Percentiles rank a stretch among this genome's conserved stretches.
phyloP scores from a whole-genome alignment of 2,113 vertebrate genomes.

The Poicephalus gulielmi region DNA sequence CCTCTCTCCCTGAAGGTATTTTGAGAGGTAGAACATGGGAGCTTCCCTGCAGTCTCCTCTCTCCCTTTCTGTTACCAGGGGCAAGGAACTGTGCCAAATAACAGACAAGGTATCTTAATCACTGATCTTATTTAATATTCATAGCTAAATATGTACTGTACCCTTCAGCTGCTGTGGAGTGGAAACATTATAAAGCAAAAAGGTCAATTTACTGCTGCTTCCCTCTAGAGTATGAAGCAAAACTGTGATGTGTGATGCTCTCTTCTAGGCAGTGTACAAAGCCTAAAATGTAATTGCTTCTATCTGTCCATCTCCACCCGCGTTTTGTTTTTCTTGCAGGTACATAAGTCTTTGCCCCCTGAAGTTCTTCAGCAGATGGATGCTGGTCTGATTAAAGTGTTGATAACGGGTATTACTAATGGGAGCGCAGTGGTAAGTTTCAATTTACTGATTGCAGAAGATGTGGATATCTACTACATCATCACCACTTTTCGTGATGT shows the following conservation, averaged over 20 bases:
- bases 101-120: background rate
- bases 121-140: background rate
- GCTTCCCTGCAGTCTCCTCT: background rate
- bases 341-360: slow-evolving; percentile 63
- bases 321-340: slow-evolving; percentile 61
- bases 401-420: slow-evolving; percentile 63
- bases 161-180: background rate
- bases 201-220: background rate
- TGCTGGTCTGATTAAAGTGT: slow-evolving; percentile 67
- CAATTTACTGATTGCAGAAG: slow-evolving; percentile 63
- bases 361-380: slow-evolving; percentile 68
- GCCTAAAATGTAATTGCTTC: background rate
- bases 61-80: background rate
- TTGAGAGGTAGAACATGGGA: background rate
- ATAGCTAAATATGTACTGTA: background rate
- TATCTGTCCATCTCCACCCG: background rate
- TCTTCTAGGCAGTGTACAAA: background rate
- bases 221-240: background rate
- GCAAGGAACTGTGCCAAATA: background rate
- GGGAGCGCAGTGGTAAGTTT: slow-evolving; percentile 82
- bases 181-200: background rate
- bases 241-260: background rate
- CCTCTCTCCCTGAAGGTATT: background rate
- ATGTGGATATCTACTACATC: slow-evolving; percentile 46
- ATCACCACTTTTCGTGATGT: slow-evolving; percentile 66